Evolutionary conservation across 1,140 invertebrate species (phyloP).

Genomic region (Apis cerana): DNA sequence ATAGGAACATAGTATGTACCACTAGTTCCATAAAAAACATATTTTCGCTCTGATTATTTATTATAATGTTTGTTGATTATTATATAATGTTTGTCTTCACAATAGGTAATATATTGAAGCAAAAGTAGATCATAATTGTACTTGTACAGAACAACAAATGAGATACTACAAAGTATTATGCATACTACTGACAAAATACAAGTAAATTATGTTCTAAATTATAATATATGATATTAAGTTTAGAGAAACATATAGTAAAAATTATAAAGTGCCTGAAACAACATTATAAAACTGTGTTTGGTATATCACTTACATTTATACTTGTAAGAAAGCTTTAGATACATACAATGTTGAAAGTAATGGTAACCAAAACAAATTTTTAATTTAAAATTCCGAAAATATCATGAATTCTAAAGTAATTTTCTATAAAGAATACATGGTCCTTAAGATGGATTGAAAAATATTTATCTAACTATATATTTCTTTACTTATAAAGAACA

Average conservation of each 20-base stretch:
- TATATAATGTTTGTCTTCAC: background rate
- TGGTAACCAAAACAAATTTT: slow-evolving; percentile 28
- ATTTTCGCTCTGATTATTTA: background rate
- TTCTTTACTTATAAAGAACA: background rate
- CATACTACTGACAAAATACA: slow-evolving; percentile 13
- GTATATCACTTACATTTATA: slow-evolving; percentile 39
- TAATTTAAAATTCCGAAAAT: background rate
- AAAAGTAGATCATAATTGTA: background rate
- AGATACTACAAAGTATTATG: background rate
- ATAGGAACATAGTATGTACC: background rate
- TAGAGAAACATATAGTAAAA: slow-evolving; percentile 22
- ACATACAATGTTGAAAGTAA: slow-evolving; percentile 2
- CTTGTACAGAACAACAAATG: slow-evolving; percentile 28
- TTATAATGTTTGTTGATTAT: background rate
- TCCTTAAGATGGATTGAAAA: background rate
- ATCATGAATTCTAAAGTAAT: background rate
- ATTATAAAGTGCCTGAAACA: slow-evolving; percentile 14
- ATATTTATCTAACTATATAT: background rate
- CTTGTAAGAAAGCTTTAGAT: slow-evolving; percentile 35
- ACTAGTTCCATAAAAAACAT: background rate
- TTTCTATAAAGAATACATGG: background rate
- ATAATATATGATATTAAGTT: slow-evolving; percentile 20
- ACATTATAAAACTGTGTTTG: slow-evolving; percentile 43
- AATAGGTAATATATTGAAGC: slow-evolving; percentile 18
- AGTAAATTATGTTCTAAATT: slow-evolving; percentile 24